These are phyloP conservation scores for Zaprionus gabonicus DNA, from an alignment of 1,140 invertebrate genomes.

Conservation along the genomic window DNA sequence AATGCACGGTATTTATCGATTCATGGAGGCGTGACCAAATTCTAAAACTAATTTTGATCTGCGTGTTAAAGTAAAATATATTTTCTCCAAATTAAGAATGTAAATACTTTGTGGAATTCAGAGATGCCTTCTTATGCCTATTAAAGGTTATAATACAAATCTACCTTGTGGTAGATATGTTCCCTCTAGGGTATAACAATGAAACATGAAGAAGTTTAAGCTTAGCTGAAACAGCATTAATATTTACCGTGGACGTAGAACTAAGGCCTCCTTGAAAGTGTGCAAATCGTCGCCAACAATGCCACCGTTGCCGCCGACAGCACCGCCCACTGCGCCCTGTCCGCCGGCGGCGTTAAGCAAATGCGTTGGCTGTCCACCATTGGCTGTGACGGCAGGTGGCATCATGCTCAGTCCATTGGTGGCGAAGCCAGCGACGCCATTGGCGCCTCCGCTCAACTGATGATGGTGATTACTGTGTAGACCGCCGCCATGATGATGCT, in stretches of 20 bases:
- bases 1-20: too few species aligned
- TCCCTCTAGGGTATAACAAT: neutral
- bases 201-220: neutral
- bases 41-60: too few species aligned
- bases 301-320: constrained; percentile 35
- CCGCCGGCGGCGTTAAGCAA: constrained; percentile 41
- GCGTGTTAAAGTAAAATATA: too few species aligned
- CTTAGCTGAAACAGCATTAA: neutral
- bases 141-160: too few species aligned
- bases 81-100: too few species aligned
- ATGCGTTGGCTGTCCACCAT: constrained; percentile 51
- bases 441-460: constrained; percentile 24
- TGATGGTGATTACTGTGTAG: constrained; percentile 32
- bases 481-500: constrained; percentile 63
- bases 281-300: constrained; percentile 86
- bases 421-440: constrained; percentile 42
- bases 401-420: constrained; percentile 55
- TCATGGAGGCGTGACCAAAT: too few species aligned
- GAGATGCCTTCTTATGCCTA: too few species aligned
- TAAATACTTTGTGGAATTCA: too few species aligned
- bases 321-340: constrained; percentile 28
- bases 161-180: too few species aligned
- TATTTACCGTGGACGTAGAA: constrained; percentile 86
- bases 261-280: constrained; percentile 91
- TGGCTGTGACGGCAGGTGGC: constrained; percentile 26